phyloP scores from a whole-genome alignment of 37 sponge, comb jelly and placozoan genomes.

The Ianthella basta region DNA sequence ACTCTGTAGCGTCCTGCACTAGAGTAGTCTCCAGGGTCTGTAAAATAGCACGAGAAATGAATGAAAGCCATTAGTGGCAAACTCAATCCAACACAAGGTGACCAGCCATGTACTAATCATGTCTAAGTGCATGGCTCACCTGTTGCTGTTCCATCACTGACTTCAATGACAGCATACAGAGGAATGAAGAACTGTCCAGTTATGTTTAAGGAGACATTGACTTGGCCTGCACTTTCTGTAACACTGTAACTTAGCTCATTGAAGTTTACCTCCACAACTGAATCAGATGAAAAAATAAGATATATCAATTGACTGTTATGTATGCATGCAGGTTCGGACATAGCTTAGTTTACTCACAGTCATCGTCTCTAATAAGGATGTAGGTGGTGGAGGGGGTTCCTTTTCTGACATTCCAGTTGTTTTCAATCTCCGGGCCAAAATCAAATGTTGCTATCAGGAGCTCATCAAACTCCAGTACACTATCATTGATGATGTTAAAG shows the following conservation, averaged over 20 bases:
- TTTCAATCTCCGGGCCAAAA: background rate
- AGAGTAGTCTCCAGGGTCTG: background rate
- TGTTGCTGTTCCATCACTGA: background rate
- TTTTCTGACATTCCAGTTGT: background rate
- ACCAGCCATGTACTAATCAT: too few species aligned
- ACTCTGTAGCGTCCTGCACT: background rate
- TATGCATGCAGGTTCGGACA: background rate
- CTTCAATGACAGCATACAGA: background rate
- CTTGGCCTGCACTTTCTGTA: background rate
- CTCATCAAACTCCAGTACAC: background rate
- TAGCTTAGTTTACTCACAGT: slow-evolving; percentile 3
- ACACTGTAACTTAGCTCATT: background rate
- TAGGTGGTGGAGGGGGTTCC: background rate
- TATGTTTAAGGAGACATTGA: background rate
- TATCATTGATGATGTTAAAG: background rate
- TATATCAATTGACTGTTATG: background rate
- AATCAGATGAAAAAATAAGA: background rate
- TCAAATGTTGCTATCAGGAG: background rate
- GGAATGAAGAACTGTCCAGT: slow-evolving; percentile 11
- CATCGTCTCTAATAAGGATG: background rate
- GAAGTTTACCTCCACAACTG: slow-evolving; percentile 11
- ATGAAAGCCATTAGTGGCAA: too few species aligned
- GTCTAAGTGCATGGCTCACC: too few species aligned
- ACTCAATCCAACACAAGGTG: too few species aligned
- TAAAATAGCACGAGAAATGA: background rate